Conservation (phyloP, 2,113 vertebrate species). For the Channa argus region DNA sequence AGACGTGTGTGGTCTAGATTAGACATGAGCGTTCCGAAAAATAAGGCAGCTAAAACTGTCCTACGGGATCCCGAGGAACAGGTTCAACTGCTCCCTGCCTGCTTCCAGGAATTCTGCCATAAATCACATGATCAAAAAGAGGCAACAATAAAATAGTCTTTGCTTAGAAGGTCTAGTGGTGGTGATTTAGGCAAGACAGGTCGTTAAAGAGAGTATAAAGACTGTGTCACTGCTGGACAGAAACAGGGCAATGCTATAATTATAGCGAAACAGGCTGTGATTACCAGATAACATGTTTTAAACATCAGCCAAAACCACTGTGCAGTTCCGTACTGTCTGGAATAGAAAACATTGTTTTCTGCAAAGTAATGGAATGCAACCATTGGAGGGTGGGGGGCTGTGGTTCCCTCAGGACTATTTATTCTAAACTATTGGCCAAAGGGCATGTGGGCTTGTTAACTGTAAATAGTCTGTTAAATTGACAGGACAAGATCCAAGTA, state of each 20-base stretch:
- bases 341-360: neutral
- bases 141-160: constrained; percentile 2
- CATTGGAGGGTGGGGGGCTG: constrained; percentile 2
- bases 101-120: constrained; percentile 25
- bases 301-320: constrained; percentile 35
- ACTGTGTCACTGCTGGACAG: constrained; percentile 36
- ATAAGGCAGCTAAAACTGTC: neutral
- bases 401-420: constrained; percentile 4
- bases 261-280: constrained; percentile 49
- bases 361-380: constrained; percentile 1
- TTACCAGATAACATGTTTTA: constrained; percentile 39
- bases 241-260: constrained; percentile 41
- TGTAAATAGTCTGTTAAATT: constrained; percentile 6
- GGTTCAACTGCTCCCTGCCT: constrained; percentile 22
- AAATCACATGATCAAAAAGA: constrained; percentile 16
- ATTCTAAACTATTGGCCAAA: constrained; percentile 21
- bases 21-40: neutral
- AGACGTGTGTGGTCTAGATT: neutral
- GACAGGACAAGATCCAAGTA: neutral
- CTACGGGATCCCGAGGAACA: constrained; percentile 7
- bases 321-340: neutral
- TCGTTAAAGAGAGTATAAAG: constrained; percentile 25
- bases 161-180: neutral
- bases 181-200: neutral
- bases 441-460: constrained; percentile 1